Evolutionary conservation across 2,888 invertebrate species (phyloP).

Genomic region (Galeopsomyia nigrocyanea): DNA sequence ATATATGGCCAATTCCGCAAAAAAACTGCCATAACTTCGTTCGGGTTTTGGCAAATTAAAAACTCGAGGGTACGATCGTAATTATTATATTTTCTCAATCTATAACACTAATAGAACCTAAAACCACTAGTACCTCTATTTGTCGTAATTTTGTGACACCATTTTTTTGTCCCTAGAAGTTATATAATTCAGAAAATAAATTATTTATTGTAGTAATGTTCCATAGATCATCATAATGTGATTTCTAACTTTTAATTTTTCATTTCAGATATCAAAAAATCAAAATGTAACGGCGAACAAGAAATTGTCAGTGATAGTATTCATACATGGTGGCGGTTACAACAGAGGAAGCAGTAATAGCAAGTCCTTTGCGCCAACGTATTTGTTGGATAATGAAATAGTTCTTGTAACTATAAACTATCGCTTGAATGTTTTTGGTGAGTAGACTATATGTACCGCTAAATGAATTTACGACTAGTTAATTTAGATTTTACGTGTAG

Average conservation of each 20-base stretch:
- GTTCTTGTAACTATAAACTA: constrained; percentile 62
- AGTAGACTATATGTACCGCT: constrained; percentile 20
- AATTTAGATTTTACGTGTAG: no score
- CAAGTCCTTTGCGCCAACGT: constrained; percentile 54
- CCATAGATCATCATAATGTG: neutral
- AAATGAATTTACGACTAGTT: no score
- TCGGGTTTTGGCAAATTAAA: no score
- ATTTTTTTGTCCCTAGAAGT: neutral
- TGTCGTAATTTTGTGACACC: no score
- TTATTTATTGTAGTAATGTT: no score
- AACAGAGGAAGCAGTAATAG: constrained; percentile 55
- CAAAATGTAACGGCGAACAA: constrained; percentile 1
- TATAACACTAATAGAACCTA: no score
- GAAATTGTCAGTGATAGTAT: constrained; percentile 59
- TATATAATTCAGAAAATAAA: no score
- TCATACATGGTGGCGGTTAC: constrained; percentile 58
- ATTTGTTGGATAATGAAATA: constrained; percentile 59
- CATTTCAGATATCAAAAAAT: constrained; percentile 10
- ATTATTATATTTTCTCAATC: no score
- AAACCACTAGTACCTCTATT: no score
- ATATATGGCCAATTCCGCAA: no score
- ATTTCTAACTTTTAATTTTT: neutral
- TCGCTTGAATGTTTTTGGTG: constrained; percentile 61
- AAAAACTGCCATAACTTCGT: neutral
- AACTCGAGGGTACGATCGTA: no score